phyloP scores from a whole-genome alignment of 2,888 invertebrate genomes.

The Slavum lentiscoides region DNA sequence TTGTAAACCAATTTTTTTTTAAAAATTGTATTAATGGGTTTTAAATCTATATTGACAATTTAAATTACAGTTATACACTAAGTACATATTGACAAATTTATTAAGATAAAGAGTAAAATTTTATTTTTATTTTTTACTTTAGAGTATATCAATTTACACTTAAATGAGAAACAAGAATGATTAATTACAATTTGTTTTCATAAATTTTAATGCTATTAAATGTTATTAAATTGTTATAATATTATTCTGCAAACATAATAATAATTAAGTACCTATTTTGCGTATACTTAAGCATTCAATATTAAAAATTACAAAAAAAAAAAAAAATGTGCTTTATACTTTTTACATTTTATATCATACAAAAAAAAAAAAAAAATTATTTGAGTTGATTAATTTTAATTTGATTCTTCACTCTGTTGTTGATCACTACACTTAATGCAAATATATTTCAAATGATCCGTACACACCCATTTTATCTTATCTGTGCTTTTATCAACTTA shows the following conservation, averaged over 20 bases:
- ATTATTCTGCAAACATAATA: conserved; percentile 13
- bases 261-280: neutral
- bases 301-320: conserved; percentile 28
- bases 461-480: conserved; percentile 13
- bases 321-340: neutral
- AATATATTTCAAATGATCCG: conserved; percentile 32
- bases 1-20: conserved; percentile 2
- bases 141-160: conserved; percentile 15
- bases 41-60: conserved; percentile 12
- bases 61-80: conserved; percentile 17
- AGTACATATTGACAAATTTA: conserved; percentile 23
- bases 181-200: conserved; percentile 15
- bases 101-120: conserved; percentile 22
- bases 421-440: conserved; percentile 21
- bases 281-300: neutral
- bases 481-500: conserved; percentile 2
- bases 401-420: conserved; percentile 16
- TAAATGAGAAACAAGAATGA: neutral
- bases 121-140: conserved; percentile 9
- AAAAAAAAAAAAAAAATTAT: neutral
- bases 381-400: neutral
- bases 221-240: conserved; percentile 14
- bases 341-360: neutral
- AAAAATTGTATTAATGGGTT: conserved; percentile 10
- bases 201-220: conserved; percentile 12